A percentile compares a stretch with the other conserved stretches of the same genome.
Conservation (phyloP, 2,888 invertebrate genomes). For the Herminia tarsipennalis region DNA sequence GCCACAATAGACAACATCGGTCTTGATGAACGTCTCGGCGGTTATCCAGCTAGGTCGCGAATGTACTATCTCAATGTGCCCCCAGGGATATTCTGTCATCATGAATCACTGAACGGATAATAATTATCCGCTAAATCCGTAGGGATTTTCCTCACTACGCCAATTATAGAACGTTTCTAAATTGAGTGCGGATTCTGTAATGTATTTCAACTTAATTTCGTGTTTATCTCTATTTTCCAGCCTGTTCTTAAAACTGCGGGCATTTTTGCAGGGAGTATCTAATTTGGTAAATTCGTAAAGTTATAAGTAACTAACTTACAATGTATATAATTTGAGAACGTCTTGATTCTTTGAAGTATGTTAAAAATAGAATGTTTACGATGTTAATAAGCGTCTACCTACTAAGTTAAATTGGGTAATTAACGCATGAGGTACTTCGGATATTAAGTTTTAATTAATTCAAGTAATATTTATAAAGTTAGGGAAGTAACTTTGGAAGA, state of each 20-base stretch:
- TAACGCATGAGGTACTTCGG: not conserved
- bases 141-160: constrained; percentile 32
- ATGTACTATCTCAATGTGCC: constrained; percentile 46
- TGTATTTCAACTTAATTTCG: no score
- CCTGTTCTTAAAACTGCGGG: no score
- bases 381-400: not conserved
- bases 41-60: constrained; percentile 23
- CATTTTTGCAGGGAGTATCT: no score
- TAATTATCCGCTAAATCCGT: constrained; percentile 47
- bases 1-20: not conserved
- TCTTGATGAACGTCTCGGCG: constrained; percentile 6
- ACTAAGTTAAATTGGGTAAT: constrained; percentile 4
- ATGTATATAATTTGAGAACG: no score
- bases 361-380: no score
- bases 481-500: constrained; percentile 2
- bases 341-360: no score
- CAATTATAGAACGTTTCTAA: constrained; percentile 33
- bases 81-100: constrained; percentile 49
- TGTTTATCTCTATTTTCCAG: no score
- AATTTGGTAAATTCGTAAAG: no score
- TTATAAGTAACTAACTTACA: no score
- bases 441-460: constrained; percentile 13
- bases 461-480: constrained; percentile 12
- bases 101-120: constrained; percentile 54
- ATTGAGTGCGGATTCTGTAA: no score